Evolutionary conservation across 2,113 vertebrate species (phyloP), one percentile per base, ranked within the genome.

Genomic region (Monopterus albus): DNA sequence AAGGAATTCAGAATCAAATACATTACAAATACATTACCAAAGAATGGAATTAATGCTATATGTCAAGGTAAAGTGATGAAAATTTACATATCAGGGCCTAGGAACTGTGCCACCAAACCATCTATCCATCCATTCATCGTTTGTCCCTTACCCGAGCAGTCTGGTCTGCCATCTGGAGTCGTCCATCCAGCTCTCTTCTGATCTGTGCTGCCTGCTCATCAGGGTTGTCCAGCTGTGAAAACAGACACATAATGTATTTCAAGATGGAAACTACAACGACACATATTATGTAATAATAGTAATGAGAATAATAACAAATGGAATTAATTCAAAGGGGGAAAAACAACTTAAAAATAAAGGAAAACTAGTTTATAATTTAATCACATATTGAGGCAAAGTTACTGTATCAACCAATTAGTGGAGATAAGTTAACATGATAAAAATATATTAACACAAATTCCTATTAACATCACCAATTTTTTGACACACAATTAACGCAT

Each of bases 131-230:
- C 26, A 50, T 35, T 5, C 9, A 14, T 63, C 3, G 17, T 15
- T 4, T 10, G 5, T 25, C 2, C 4, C 70, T 95, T 94, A 99
- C 98, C 94, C 95, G 95, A 36, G 96, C 94, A 53, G 98, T 98
- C 86, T 99, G 98, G 79, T 99, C 98, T 38, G 98, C 98, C 98
- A 99, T 99, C 78, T 99, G 97, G 53, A 99, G 94, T 38, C 97
- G 95, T 73, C 98, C 98, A 2, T 99, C 98, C 83, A 99, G 85
- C 69, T 99, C 98, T 0, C 98, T 92, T 87, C 98, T 93, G 93
- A 99, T 99, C 89, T 99, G 98, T 0, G 98, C 98, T 0, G 98
- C 98, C 88, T 99, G 98, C 68, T 99, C 98, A 46, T 99, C 98
- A 13, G 94, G 97, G 81, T 99, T 99, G 88, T 99, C 98, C 91